Evolutionary conservation across 2,888 invertebrate species (phyloP).

Genomic region (Drosophila cracens): DNA sequence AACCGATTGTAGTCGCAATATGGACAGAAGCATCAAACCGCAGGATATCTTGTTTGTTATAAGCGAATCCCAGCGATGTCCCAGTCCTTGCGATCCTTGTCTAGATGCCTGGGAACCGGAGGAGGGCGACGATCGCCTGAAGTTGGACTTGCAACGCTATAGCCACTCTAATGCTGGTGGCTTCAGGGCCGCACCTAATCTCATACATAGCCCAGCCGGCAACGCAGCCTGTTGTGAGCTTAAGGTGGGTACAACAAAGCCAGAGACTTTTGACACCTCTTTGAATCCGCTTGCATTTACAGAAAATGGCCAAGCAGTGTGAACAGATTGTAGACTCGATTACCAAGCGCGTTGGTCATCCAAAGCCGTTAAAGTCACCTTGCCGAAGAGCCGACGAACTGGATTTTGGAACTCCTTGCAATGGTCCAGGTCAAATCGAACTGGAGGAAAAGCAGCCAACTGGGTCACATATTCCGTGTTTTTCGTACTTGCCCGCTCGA

Average conservation of each 20-base stretch:
- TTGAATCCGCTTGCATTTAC: background rate
- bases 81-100: conserved; percentile 56
- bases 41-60: conserved; percentile 77
- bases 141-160: conserved; percentile 77
- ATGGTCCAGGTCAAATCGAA: conserved; percentile 2
- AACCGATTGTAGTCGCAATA: conserved; percentile 10
- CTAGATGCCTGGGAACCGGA: conserved; percentile 28
- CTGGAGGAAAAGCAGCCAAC: background rate
- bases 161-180: conserved; percentile 57
- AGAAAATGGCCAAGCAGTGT: conserved; percentile 65
- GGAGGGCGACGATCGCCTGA: conserved; percentile 58
- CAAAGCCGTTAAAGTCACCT: conserved; percentile 31
- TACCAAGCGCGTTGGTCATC: conserved; percentile 20
- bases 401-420: background rate
- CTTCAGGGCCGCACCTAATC: conserved; percentile 43
- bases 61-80: conserved; percentile 62
- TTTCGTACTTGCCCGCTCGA: conserved; percentile 37
- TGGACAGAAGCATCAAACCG: conserved; percentile 38
- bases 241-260: conserved; percentile 32
- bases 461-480: conserved; percentile 25
- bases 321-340: conserved; percentile 40
- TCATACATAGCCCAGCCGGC: conserved; percentile 38
- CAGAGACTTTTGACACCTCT: background rate
- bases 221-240: conserved; percentile 68
- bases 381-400: conserved; percentile 27